phyloP scores from a whole-genome alignment of 1,140 invertebrate genomes.

The Protaetia brevitarsis region DNA sequence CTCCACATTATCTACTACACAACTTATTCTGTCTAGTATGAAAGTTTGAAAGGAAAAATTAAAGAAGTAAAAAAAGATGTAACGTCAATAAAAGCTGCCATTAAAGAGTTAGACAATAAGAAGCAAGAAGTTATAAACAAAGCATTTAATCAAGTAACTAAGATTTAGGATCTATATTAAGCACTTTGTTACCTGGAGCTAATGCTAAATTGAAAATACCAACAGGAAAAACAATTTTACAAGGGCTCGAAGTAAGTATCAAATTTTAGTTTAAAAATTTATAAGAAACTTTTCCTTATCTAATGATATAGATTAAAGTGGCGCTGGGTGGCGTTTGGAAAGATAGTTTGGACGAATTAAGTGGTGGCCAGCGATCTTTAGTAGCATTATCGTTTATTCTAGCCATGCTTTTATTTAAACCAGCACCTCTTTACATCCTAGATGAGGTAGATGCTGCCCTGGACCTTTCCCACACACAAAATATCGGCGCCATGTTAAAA shows the following conservation, averaged over 20 bases:
- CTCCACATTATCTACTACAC: neutral
- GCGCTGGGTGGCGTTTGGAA: conserved; percentile 95
- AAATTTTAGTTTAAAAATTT: neutral
- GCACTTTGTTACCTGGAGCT: conserved; percentile 84
- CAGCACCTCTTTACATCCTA: conserved; percentile 97
- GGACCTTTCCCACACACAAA: conserved; percentile 97
- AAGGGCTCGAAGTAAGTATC: conserved; percentile 77
- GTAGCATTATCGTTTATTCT: conserved; percentile 96
- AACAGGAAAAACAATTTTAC: conserved; percentile 68
- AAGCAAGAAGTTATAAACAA: conserved; percentile 76
- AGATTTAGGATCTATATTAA: conserved; percentile 98
- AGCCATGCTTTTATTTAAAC: conserved; percentile 95
- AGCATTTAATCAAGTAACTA: conserved; percentile 80
- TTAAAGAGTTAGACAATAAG: conserved; percentile 85
- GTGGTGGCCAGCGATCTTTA: conserved; percentile 93
- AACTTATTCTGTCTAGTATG: conserved; percentile 21
- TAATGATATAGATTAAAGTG: conserved; percentile 79
- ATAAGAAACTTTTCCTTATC: conserved; percentile 2
- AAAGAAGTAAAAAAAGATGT: conserved; percentile 84
- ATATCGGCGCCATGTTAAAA: conserved; percentile 95
- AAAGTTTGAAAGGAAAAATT: conserved; percentile 61
- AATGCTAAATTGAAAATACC: conserved; percentile 80
- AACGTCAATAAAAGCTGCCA: conserved; percentile 76
- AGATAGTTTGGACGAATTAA: conserved; percentile 92
- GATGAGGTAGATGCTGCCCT: conserved; percentile 99